phyloP scores from a whole-genome alignment of 2,113 vertebrate genomes.

The Mirza zaza region DNA sequence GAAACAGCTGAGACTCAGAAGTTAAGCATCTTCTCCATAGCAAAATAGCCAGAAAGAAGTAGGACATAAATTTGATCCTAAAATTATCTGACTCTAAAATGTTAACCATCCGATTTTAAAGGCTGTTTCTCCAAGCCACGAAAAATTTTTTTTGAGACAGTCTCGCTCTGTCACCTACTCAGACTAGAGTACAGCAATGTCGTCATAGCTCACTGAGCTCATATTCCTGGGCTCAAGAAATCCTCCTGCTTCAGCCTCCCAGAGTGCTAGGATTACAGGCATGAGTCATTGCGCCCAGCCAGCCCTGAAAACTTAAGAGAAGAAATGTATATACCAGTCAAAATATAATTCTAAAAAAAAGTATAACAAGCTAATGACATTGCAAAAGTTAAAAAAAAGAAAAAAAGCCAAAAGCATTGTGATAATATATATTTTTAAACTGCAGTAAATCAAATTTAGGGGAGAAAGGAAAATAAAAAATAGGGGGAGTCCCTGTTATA shows the following conservation, averaged over 20 bases:
- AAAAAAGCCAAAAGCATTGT: background rate
- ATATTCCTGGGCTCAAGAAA: no score
- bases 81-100: background rate
- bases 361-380: background rate
- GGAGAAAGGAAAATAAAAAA: background rate
- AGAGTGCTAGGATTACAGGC: no score
- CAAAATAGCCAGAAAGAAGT: background rate
- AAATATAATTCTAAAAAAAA: background rate
- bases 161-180: no score
- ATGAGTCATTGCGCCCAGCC: no score
- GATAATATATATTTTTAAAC: background rate
- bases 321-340: background rate
- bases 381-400: background rate
- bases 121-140: background rate
- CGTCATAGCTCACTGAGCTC: no score
- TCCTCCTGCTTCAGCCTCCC: no score
- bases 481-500: no score
- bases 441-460: background rate
- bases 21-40: background rate
- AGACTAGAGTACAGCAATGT: no score
- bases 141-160: no score
- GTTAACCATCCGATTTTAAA: background rate
- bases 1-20: background rate
- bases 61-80: background rate
- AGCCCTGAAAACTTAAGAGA: background rate